These are phyloP conservation scores for Phoeniculus purpureus DNA, from an alignment of 2,797 vertebrate genomes.

Conservation along the genomic window DNA sequence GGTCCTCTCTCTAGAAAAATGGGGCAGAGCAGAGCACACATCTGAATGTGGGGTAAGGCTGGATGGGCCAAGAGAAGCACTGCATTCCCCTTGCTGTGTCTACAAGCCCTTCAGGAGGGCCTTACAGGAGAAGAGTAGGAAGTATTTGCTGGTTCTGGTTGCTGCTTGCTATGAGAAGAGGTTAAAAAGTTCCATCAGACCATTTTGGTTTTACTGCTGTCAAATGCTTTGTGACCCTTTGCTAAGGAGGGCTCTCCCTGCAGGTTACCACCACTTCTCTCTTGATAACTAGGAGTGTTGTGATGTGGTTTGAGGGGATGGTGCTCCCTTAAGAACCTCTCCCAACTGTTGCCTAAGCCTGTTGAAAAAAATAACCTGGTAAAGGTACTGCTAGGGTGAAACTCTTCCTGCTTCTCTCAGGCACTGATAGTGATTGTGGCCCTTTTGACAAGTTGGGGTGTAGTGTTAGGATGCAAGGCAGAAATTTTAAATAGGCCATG, in stretches of 20 bases:
- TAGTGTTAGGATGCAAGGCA: not conserved
- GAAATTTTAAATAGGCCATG: not conserved
- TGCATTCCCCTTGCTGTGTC: not conserved
- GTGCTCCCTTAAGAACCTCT: not conserved
- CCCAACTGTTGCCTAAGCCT: not conserved
- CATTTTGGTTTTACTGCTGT: not conserved
- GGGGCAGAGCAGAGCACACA: not conserved
- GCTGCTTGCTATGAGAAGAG: not conserved
- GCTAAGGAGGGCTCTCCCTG: not conserved
- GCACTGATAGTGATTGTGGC: not conserved
- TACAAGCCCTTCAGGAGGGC: not conserved
- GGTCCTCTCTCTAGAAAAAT: not conserved
- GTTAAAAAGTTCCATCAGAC: not conserved
- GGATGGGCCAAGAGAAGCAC: not conserved
- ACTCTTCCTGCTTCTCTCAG: not conserved
- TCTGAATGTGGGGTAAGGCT: not conserved
- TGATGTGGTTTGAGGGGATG: not conserved
- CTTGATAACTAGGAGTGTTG: accelerated
- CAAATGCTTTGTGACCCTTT: not conserved
- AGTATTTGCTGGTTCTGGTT: not conserved
- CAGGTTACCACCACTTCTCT: not conserved
- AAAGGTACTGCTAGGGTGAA: not conserved
- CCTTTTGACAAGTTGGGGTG: not conserved
- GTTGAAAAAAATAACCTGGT: not conserved
- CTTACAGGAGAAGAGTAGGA: not conserved